phyloP scores from a whole-genome alignment of 1,140 invertebrate genomes.

The Babylonia areolata region DNA sequence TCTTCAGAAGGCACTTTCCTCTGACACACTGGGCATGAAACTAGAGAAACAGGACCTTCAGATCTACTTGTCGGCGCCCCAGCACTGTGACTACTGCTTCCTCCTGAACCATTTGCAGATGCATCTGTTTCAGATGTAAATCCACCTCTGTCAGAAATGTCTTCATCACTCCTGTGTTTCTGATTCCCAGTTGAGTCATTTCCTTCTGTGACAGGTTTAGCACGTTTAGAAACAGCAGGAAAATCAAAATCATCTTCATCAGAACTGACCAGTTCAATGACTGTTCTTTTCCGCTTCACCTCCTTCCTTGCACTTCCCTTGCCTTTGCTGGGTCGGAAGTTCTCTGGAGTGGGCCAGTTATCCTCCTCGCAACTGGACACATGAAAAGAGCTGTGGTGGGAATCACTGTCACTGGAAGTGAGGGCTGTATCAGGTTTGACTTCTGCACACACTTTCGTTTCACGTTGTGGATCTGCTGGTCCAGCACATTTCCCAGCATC shows the following conservation, averaged over 20 bases:
- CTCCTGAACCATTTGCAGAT: not conserved
- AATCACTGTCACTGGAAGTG: not conserved
- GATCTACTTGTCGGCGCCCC: not conserved
- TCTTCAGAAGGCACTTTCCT: slow-evolving; percentile 30
- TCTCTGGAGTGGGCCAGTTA: slow-evolving; percentile 25
- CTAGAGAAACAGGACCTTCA: slow-evolving; percentile 4
- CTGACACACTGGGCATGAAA: slow-evolving; percentile 54
- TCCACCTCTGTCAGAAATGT: not conserved
- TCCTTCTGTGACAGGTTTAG: not conserved
- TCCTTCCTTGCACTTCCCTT: not conserved
- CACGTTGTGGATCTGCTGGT: not conserved
- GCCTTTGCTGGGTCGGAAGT: not conserved
- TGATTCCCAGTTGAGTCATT: not conserved
- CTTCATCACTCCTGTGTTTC: not conserved
- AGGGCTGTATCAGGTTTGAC: not conserved
- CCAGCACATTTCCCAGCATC: not conserved
- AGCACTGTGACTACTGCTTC: not conserved
- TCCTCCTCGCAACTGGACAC: slow-evolving; percentile 38
- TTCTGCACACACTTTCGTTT: no score
- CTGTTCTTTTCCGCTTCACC: slow-evolving; percentile 10
- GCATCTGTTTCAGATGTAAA: not conserved
- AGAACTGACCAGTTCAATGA: not conserved
- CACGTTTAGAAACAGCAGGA: not conserved
- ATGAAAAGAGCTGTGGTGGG: slow-evolving; percentile 21
- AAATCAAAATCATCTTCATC: slow-evolving; percentile 29